Evolutionary conservation across 1,140 invertebrate genomes (phyloP).

Genomic region (Homalodisca vitripennis): DNA sequence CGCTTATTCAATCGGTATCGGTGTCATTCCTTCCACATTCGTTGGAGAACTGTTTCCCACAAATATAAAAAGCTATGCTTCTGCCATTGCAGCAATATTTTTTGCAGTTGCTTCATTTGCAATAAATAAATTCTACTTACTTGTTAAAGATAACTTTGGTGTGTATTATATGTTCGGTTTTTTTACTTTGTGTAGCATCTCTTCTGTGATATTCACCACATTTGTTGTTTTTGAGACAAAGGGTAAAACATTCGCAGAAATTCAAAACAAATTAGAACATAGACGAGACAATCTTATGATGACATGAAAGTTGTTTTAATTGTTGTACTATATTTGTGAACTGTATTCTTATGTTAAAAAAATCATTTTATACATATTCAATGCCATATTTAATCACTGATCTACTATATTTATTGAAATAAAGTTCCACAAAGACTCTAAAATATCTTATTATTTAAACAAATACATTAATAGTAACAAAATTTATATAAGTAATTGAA

Average conservation of each 20-base stretch:
- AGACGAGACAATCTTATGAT: too few species aligned
- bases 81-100: conserved; percentile 34
- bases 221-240: conserved; percentile 77
- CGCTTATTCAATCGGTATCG: conserved; percentile 35
- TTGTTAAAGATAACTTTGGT: conserved; percentile 58
- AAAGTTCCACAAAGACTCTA: too few species aligned
- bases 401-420: too few species aligned
- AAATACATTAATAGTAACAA: too few species aligned
- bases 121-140: conserved; percentile 71
- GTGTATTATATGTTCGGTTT: conserved; percentile 74
- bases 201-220: conserved; percentile 60
- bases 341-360: too few species aligned
- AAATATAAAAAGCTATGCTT: conserved; percentile 35
- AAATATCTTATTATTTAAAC: too few species aligned
- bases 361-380: too few species aligned
- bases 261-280: conserved; percentile 55
- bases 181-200: conserved; percentile 66
- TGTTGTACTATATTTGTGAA: too few species aligned
- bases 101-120: conserved; percentile 53
- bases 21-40: conserved; percentile 36
- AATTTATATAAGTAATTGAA: too few species aligned
- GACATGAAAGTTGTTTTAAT: too few species aligned
- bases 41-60: conserved; percentile 37
- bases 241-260: conserved; percentile 72
- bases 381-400: too few species aligned